Evolutionary conservation across 2,113 vertebrate genomes (phyloP).

Genomic region (Vimba vimba): DNA sequence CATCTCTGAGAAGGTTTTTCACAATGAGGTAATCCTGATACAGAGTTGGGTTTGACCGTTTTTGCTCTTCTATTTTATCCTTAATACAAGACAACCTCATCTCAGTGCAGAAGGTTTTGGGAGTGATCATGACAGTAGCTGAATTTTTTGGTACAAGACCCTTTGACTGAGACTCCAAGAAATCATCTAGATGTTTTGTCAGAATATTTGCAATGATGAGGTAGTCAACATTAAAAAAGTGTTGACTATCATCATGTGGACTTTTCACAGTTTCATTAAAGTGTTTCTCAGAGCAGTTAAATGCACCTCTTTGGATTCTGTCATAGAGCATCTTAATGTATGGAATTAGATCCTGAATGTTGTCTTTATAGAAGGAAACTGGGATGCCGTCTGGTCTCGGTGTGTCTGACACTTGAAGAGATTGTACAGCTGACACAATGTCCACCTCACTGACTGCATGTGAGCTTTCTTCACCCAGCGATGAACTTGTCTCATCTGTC

Average conservation of each 20-base stretch:
- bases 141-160: neutral
- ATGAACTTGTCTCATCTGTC: neutral
- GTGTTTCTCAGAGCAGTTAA: neutral
- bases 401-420: conserved; percentile 42
- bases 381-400: conserved; percentile 38
- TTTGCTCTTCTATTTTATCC: neutral
- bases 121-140: neutral
- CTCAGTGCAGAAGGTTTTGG: neutral
- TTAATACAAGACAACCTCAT: neutral
- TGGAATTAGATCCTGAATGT: neutral
- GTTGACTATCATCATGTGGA: neutral
- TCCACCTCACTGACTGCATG: conserved; percentile 14
- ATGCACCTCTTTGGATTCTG: neutral
- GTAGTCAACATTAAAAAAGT: conserved; percentile 13
- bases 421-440: conserved; percentile 20
- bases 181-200: neutral
- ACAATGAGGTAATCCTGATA: neutral
- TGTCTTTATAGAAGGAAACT: conserved; percentile 34
- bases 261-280: conserved; percentile 8
- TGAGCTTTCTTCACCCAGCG: neutral
- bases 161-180: conserved; percentile 18
- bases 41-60: neutral
- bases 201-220: conserved; percentile 20
- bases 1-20: conserved; percentile 1
- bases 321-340: conserved; percentile 24